phyloP scores from a whole-genome alignment of 92 coral and sea anemone genomes.

The Micromussa lordhowensis region DNA sequence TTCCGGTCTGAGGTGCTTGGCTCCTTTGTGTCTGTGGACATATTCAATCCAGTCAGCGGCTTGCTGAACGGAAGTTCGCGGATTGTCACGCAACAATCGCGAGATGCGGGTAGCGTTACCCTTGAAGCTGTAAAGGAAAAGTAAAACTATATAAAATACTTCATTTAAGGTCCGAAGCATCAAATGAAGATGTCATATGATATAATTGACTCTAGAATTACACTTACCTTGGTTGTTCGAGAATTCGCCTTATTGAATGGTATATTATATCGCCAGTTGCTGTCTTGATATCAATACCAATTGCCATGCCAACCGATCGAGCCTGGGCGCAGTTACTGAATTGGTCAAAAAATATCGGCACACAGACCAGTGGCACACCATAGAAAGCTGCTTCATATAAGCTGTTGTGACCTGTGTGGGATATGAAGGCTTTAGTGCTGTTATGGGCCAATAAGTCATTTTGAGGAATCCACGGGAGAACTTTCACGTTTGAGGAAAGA shows the following conservation, averaged over 20 bases:
- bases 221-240: conserved; percentile 55
- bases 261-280: conserved; percentile 50
- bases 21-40: conserved; percentile 61
- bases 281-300: conserved; percentile 43
- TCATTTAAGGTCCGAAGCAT: too few relatives aligned
- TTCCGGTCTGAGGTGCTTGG: conserved; percentile 47
- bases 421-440: conserved; percentile 45
- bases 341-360: conserved; percentile 63
- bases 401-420: conserved; percentile 72
- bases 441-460: conserved; percentile 61
- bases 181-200: too few relatives aligned
- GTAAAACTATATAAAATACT: too few relatives aligned
- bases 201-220: too few relatives aligned
- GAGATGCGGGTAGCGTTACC: conserved; percentile 26
- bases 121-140: background rate
- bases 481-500: conserved; percentile 62
- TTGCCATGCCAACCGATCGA: conserved; percentile 41
- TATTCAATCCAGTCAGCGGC: conserved; percentile 70
- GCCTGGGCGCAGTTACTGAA: conserved; percentile 48
- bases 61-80: conserved; percentile 15
- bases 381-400: conserved; percentile 60
- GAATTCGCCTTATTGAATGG: conserved; percentile 36
- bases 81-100: background rate
- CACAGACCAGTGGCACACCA: conserved; percentile 63
- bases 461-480: conserved; percentile 63